These are phyloP conservation scores for Manis javanica DNA, from an alignment of 2,797 vertebrate species.

Conservation along the genomic window DNA sequence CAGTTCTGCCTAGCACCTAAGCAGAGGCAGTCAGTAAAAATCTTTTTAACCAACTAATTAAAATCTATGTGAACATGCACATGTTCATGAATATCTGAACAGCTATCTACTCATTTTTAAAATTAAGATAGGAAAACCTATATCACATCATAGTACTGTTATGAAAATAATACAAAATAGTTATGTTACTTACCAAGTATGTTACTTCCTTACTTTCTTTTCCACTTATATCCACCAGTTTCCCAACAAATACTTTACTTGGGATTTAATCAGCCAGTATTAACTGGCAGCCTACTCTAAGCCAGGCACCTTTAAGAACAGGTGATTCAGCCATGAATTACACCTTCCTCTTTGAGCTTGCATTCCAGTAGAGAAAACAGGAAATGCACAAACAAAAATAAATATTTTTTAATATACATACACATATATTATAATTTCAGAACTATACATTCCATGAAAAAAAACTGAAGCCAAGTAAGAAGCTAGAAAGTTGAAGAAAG, in stretches of 20 bases:
- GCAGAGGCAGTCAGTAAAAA: not conserved
- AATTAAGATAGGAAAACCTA: not conserved
- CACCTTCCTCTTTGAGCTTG: not conserved
- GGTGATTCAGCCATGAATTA: not conserved
- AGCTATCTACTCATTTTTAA: not conserved
- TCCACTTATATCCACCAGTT: not conserved
- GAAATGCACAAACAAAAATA: constrained; percentile 23
- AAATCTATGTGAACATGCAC: not conserved
- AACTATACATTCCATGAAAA: not conserved
- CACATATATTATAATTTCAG: not conserved
- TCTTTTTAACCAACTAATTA: not conserved
- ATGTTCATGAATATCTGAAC: not conserved
- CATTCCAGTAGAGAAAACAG: not conserved
- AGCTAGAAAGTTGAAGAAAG: not conserved
- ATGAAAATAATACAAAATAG: not conserved
- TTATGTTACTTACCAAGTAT: not conserved
- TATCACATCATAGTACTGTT: not conserved
- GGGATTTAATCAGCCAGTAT: not conserved
- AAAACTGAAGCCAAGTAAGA: not conserved
- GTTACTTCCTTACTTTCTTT: not conserved
- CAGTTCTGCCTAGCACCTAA: not conserved
- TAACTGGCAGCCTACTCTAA: not conserved
- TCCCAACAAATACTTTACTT: not conserved
- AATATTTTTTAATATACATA: not conserved
- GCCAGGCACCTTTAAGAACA: not conserved